A percentile compares a stretch with the other conserved stretches of the same genome.
phyloP scores from a whole-genome alignment of 23 tunicate species.

The Trididemnum nubilum region DNA sequence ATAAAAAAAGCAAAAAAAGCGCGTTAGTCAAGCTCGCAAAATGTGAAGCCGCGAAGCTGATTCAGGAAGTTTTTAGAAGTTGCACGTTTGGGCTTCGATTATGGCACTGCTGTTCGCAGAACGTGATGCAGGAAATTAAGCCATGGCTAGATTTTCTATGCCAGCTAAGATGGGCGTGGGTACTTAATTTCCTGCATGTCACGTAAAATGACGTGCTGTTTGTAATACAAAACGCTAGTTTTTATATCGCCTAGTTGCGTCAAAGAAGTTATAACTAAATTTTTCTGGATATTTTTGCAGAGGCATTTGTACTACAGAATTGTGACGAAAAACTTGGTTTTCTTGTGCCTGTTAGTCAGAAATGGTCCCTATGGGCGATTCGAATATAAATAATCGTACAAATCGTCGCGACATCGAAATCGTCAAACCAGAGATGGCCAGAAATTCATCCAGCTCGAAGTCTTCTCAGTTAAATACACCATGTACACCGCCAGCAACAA shows the following conservation, averaged over 20 bases:
- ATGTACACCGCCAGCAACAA: background rate
- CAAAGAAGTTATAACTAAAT: too few relatives aligned
- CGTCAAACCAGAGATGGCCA: background rate
- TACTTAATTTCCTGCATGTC: constrained; percentile 25
- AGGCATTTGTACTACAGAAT: background rate
- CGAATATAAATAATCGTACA: background rate
- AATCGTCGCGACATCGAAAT: background rate
- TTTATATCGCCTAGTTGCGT: background rate
- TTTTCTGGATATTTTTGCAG: background rate
- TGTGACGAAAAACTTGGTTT: background rate
- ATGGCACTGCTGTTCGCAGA: background rate
- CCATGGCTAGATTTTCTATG: background rate
- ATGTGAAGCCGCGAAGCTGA: background rate
- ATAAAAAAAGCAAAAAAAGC: too few relatives aligned
- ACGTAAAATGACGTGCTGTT: constrained; percentile 7
- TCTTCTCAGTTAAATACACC: background rate
- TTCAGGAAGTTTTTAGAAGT: background rate
- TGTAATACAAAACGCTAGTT: background rate
- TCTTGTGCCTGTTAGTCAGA: background rate
- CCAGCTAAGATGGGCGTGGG: constrained; percentile 30
- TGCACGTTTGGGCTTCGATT: background rate
- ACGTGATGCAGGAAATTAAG: constrained; percentile 15
- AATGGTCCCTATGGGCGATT: background rate
- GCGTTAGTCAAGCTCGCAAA: too few relatives aligned
- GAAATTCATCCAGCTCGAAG: background rate